Evolutionary conservation across 2,888 invertebrate genomes (phyloP).

Genomic region (Oxyteleia sp.): DNA sequence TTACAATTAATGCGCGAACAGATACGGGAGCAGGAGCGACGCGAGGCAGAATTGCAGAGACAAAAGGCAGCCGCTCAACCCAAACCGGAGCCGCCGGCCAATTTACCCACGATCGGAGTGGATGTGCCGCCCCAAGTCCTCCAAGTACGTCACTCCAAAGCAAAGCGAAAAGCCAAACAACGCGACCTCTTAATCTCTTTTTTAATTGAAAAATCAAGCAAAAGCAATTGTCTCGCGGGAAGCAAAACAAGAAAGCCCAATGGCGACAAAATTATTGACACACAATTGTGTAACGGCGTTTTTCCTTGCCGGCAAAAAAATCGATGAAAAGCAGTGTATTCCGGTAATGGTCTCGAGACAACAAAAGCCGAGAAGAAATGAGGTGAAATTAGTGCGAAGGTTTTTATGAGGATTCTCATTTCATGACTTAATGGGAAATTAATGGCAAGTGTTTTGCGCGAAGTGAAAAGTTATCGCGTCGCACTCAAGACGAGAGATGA

Average conservation of each 20-base stretch:
- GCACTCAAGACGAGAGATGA: slow-evolving; percentile 43
- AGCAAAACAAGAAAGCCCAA: slow-evolving; percentile 14
- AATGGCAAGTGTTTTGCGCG: slow-evolving; percentile 59
- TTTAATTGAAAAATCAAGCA: neutral
- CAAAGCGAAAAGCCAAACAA: neutral
- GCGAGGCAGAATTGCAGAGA: slow-evolving; percentile 89
- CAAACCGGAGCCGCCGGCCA: slow-evolving; percentile 84
- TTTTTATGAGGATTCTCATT: slow-evolving; percentile 65
- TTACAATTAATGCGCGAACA: too few relatives aligned
- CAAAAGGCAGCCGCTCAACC: slow-evolving; percentile 88
- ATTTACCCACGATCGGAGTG: slow-evolving; percentile 88
- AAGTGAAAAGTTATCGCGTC: slow-evolving; percentile 60
- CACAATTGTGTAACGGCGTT: slow-evolving; percentile 28
- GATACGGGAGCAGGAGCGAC: too few relatives aligned
- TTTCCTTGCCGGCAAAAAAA: slow-evolving; percentile 38
- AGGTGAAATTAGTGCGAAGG: slow-evolving; percentile 53
- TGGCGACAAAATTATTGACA: slow-evolving; percentile 36
- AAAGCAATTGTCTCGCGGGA: neutral
- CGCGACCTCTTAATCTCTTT: neutral
- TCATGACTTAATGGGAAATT: slow-evolving; percentile 65
- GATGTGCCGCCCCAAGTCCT: slow-evolving; percentile 96
- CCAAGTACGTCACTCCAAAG: slow-evolving; percentile 89
- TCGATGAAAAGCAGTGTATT: slow-evolving; percentile 46
- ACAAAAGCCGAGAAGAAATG: slow-evolving; percentile 54
- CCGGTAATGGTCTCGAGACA: slow-evolving; percentile 46